These are phyloP conservation scores for Brachypodius melanocephalos DNA, from an alignment of 2,113 vertebrate species.

Conservation along the genomic window DNA sequence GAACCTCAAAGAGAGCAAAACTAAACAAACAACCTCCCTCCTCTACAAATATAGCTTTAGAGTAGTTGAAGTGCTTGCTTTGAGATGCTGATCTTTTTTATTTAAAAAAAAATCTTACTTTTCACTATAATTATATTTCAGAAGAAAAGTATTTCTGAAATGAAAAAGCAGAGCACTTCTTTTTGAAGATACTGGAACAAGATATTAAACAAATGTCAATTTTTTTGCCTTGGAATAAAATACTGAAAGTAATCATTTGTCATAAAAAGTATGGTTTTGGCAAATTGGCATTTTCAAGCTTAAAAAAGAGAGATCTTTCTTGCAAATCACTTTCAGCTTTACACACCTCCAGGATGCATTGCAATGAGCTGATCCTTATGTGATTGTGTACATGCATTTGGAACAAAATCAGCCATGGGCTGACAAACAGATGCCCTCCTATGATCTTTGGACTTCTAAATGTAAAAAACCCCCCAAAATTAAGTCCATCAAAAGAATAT, in stretches of 20 bases:
- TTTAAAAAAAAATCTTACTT: neutral
- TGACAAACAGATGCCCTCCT: neutral
- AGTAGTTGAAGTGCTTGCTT: neutral
- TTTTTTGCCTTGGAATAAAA: neutral
- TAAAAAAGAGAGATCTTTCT: neutral
- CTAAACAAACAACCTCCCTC: rapidly evolving
- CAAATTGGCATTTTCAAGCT: neutral
- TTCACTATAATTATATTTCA: neutral
- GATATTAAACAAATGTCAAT: neutral
- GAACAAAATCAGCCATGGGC: neutral
- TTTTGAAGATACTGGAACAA: neutral
- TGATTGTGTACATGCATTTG: neutral
- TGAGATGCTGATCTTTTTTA: neutral
- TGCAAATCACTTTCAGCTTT: neutral
- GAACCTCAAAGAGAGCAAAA: neutral
- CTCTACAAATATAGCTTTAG: neutral
- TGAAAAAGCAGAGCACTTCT: neutral
- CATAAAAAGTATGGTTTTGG: neutral
- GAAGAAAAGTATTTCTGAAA: neutral
- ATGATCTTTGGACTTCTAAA: neutral
- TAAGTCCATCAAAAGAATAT: neutral
- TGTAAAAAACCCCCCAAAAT: neutral
- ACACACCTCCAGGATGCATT: neutral
- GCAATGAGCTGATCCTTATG: neutral
- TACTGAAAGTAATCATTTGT: neutral